Percentiles rank a stretch among this genome's conserved stretches.
These are phyloP conservation scores for Sinelater perroti DNA, from an alignment of 2,888 invertebrate species.

Conservation along the genomic window DNA sequence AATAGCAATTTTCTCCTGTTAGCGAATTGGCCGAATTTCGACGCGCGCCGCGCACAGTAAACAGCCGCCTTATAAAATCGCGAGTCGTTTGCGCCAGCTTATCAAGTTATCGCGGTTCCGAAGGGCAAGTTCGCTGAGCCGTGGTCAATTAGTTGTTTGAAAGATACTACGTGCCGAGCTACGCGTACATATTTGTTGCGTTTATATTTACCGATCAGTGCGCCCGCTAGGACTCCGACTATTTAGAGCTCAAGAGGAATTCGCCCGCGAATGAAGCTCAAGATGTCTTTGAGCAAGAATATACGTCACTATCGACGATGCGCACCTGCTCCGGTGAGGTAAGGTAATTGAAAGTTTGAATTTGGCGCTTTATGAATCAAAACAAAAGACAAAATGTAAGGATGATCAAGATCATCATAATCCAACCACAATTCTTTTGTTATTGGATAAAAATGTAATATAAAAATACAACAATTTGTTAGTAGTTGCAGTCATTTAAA, in stretches of 20 bases:
- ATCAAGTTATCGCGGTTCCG: not conserved
- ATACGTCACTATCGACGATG: conserved; percentile 54
- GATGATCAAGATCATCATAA: too few relatives aligned
- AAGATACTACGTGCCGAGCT: not conserved
- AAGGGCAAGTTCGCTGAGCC: not conserved
- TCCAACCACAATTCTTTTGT: too few relatives aligned
- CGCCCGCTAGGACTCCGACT: too few relatives aligned
- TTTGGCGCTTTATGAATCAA: not conserved
- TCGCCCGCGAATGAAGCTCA: not conserved
- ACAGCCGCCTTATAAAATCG: not conserved
- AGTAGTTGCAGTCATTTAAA: too few relatives aligned
- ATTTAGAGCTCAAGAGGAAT: not conserved
- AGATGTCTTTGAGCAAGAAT: conserved; percentile 58
- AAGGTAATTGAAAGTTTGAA: not conserved
- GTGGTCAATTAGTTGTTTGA: not conserved
- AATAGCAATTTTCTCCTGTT: not conserved
- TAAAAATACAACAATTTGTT: too few relatives aligned
- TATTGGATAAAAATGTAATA: too few relatives aligned
- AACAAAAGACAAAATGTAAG: not conserved
- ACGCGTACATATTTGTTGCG: not conserved
- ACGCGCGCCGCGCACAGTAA: not conserved
- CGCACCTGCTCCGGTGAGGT: conserved; percentile 15
- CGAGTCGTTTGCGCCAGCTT: not conserved
- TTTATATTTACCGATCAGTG: too few relatives aligned
- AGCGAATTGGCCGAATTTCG: not conserved